phyloP scores from a whole-genome alignment of 2,888 invertebrate species.

The Ceratothoa steindachneri region DNA sequence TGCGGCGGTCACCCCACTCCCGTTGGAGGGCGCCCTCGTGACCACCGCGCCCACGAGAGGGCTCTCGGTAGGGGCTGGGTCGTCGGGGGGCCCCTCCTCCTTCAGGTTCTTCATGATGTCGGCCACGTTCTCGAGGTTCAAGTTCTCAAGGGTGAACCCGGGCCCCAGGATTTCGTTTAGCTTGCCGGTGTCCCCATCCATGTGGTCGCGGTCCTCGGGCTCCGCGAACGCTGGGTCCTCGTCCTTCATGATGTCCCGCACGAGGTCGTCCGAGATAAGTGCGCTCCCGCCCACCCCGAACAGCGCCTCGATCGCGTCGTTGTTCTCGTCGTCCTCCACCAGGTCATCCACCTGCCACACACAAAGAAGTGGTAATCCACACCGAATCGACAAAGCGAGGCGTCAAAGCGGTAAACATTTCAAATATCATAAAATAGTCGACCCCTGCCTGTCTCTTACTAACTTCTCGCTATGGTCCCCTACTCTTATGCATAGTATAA shows the following conservation, averaged over 20 bases:
- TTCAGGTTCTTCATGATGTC: conserved; percentile 45
- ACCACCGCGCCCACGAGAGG: conserved; percentile 8
- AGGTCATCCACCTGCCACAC: conserved; percentile 49
- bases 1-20: conserved; percentile 67
- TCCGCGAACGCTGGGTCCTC: conserved; percentile 54
- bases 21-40: conserved; percentile 61
- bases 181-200: conserved; percentile 50
- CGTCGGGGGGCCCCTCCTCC: conserved; percentile 41
- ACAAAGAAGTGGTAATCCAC: too few relatives aligned
- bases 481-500: too few relatives aligned
- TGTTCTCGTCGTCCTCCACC: conserved; percentile 43
- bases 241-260: conserved; percentile 42
- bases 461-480: too few relatives aligned
- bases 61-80: not conserved
- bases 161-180: conserved; percentile 63
- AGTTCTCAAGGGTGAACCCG: conserved; percentile 65
- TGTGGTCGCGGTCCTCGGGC: conserved; percentile 60
- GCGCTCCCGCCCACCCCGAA: conserved; percentile 36
- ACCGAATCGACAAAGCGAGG: too few relatives aligned
- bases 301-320: conserved; percentile 45
- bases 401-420: too few relatives aligned
- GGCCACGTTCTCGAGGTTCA: conserved; percentile 60
- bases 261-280: conserved; percentile 39
- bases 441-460: too few relatives aligned
- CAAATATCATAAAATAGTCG: too few relatives aligned